phyloP scores from a whole-genome alignment of 92 coral and sea anemone species.

The Phymanthus crucifer region DNA sequence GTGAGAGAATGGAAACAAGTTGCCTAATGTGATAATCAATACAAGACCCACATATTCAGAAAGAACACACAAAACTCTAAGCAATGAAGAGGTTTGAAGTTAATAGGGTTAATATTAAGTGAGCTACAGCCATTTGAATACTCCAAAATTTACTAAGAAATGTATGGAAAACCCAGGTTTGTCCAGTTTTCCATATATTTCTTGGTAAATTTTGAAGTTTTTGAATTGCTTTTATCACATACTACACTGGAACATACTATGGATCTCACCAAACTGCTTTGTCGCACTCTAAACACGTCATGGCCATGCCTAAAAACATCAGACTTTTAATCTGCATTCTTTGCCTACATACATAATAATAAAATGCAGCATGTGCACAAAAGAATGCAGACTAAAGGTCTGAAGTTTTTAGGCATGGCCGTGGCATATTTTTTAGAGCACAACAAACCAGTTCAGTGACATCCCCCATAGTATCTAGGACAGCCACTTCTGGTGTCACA shows the following conservation, averaged over 20 bases:
- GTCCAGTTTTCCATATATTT: background rate
- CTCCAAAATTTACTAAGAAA: background rate
- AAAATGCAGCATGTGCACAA: too few species aligned
- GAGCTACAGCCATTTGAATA: background rate
- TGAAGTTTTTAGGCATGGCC: background rate
- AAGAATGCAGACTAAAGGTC: too few species aligned
- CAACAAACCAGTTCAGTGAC: too few species aligned
- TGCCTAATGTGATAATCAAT: background rate
- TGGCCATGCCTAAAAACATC: too few species aligned
- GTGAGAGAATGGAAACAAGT: background rate
- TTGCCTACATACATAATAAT: too few species aligned
- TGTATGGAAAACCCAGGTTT: background rate
- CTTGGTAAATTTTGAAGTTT: background rate
- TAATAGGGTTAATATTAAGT: background rate
- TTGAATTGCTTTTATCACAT: background rate
- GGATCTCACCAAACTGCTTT: too few species aligned
- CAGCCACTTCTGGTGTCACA: too few species aligned
- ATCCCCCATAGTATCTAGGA: too few species aligned
- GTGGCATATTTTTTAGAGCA: too few species aligned
- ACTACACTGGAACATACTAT: background rate
- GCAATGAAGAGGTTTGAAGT: background rate
- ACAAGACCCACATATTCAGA: background rate
- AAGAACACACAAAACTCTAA: background rate
- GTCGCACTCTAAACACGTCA: too few species aligned
- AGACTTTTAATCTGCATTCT: too few species aligned